These are phyloP conservation scores for Drosophila kohkoa DNA, from an alignment of 1,140 invertebrate genomes.

Conservation along the genomic window DNA sequence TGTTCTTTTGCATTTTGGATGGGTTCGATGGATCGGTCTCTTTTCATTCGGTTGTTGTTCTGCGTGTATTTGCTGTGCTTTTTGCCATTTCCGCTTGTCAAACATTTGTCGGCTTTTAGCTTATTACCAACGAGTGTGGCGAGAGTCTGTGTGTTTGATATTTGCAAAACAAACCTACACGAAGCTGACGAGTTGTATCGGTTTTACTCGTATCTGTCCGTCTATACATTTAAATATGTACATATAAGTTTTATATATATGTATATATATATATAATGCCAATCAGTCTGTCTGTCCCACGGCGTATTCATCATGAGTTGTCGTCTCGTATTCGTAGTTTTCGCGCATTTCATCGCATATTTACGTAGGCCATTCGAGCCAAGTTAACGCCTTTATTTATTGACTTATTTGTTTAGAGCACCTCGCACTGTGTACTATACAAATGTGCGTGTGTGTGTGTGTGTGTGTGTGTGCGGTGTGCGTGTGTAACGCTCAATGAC, in stretches of 20 bases:
- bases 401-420: conserved; percentile 76
- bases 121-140: conserved; percentile 61
- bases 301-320: conserved; percentile 38
- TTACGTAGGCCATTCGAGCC: conserved; percentile 78
- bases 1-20: neutral
- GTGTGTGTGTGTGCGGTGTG: conserved; percentile 23
- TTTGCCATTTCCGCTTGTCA: conserved; percentile 79
- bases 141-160: conserved; percentile 41
- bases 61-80: conserved; percentile 48
- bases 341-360: conserved; percentile 75
- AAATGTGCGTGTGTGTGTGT: conserved; percentile 29
- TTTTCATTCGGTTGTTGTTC: conserved; percentile 26
- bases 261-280: neutral
- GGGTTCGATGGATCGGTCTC: conserved; percentile 17
- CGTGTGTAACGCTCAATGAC: conserved; percentile 64
- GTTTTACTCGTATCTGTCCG: conserved; percentile 43
- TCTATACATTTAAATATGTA: conserved; percentile 10
- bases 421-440: neutral
- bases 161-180: conserved; percentile 75
- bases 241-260: neutral
- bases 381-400: conserved; percentile 82
- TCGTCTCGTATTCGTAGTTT: conserved; percentile 34
- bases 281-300: conserved; percentile 27
- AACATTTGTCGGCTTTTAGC: conserved; percentile 81
- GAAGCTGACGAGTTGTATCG: conserved; percentile 51